Base-by-base conservation (phyloP, 2,888 invertebrate genomes). In the Acanthoscelides obtectus region DNA sequence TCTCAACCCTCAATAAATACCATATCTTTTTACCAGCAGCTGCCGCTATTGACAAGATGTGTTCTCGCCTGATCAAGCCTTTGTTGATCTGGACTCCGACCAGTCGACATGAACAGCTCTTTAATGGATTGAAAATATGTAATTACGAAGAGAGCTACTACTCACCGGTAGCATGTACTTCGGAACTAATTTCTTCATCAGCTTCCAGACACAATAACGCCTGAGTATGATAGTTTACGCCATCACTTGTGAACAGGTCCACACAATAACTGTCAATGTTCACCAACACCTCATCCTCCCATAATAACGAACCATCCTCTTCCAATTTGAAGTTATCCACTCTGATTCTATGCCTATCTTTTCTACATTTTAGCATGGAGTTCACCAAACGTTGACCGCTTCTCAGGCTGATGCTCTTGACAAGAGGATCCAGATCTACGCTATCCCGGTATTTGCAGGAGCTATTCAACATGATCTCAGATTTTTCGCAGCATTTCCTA, bases 401-500 rank as follows among this genome's bases (percentile, higher is more conserved):
- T 27, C 65, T 66, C 20, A 68, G 22, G 66, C 66, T 71, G 0
- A 12, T 68, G 25, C 12, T 65, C 22, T 63, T 63, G 17, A 67
- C 20, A 12, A 67, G 66, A 1, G 64, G 27, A 1, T 68, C 64
- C 69, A 69, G 20, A 22, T 69, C 20, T 22, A 22, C 19, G 64
- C 22, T 22, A 22, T 22, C 22, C 66, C 25, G 17, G 21, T 20
- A 25, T 65, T 45, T 69, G 70, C 74, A 74, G 3, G 66, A 64
- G 22, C 27, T 64, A 21, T 72, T 69, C 0, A 67, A 19, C 2
- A 75, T 67, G 6, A 76, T 67, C 69, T 77, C 73, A 45, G 72
- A 22, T n/a, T 63, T n/a, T 64, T 21, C 70, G 65, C 77, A 77
- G 67, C 77, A 77, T 71, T 77, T 77, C 68, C 75, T 66, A 0